Evolutionary conservation across 2,797 vertebrate species (phyloP).

Genomic region (Myoxocephalus aenaeus): DNA sequence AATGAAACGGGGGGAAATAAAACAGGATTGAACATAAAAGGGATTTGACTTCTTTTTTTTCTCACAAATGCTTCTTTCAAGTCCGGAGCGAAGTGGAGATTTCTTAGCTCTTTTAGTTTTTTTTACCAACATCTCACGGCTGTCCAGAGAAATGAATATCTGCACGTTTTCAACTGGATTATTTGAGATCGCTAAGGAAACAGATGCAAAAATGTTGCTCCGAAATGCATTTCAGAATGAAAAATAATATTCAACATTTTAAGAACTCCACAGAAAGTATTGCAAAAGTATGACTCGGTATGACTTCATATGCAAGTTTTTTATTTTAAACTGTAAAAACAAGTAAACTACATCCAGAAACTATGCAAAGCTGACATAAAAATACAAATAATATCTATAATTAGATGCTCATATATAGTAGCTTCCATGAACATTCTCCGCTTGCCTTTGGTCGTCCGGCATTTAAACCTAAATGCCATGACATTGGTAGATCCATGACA

Average conservation of each 20-base stretch:
- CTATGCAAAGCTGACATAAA: too few relatives aligned
- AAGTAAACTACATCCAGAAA: too few relatives aligned
- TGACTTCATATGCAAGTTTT: too few relatives aligned
- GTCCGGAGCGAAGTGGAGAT: neutral
- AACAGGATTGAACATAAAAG: neutral
- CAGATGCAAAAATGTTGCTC: slow-evolving; percentile 1
- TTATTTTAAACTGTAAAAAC: too few relatives aligned
- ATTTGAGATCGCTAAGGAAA: neutral
- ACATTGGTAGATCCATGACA: too few relatives aligned
- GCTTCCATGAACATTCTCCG: too few relatives aligned
- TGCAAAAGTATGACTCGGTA: neutral
- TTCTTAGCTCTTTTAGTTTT: neutral
- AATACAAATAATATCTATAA: too few relatives aligned
- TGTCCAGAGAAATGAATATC: neutral
- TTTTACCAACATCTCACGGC: neutral
- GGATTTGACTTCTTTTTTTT: neutral
- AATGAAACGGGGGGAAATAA: neutral
- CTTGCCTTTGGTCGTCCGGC: too few relatives aligned
- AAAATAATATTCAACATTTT: slow-evolving; percentile 21
- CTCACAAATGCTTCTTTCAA: neutral
- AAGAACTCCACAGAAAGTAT: neutral
- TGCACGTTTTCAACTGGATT: neutral
- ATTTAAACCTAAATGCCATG: too few relatives aligned
- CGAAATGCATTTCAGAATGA: neutral
- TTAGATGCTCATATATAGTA: too few relatives aligned